Conservation (phyloP, 2,888 invertebrate species). For the Leptinotarsa haldemani region DNA sequence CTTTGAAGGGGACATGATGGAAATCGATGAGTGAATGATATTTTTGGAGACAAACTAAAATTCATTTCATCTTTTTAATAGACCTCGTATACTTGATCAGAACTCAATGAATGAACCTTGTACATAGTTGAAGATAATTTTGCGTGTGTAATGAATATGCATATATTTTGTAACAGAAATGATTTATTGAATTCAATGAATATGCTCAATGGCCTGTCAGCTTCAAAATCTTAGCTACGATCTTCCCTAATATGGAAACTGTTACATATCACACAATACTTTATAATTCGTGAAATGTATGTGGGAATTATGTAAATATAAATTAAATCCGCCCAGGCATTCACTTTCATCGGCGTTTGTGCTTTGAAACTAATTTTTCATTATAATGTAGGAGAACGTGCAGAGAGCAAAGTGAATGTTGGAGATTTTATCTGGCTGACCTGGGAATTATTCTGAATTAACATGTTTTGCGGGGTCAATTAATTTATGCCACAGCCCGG, state of each 20-base stretch:
- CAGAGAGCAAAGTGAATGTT: slow-evolving; percentile 1
- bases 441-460: neutral
- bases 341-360: slow-evolving; percentile 1
- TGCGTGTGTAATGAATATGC: too few species aligned
- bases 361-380: neutral
- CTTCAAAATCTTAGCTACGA: neutral
- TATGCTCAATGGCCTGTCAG: neutral
- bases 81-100: too few species aligned
- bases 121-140: too few species aligned
- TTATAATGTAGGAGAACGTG: slow-evolving; percentile 5
- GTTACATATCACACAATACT: neutral
- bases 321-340: neutral
- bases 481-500: neutral
- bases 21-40: too few species aligned
- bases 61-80: too few species aligned
- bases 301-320: neutral
- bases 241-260: slow-evolving; percentile 8
- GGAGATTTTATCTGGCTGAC: slow-evolving; percentile 4
- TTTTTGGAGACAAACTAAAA: too few species aligned
- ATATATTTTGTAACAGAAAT: too few species aligned
- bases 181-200: too few species aligned
- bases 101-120: too few species aligned
- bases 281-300: neutral
- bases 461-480: neutral
- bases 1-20: too few species aligned